Evolutionary conservation across 2,113 vertebrate species (phyloP).

Genomic region (Equus quagga): DNA sequence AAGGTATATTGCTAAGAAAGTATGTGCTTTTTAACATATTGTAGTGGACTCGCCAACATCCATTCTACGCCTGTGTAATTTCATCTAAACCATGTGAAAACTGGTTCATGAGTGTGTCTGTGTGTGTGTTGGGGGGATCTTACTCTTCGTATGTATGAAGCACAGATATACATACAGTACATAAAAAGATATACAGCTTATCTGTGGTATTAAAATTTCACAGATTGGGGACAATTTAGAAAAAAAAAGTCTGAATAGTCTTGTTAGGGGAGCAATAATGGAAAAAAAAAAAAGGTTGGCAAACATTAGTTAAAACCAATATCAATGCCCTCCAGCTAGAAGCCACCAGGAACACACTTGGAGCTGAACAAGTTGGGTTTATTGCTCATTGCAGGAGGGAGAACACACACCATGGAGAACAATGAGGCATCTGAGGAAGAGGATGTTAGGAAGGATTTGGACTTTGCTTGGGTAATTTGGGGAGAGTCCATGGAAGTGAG

Average conservation of each 20-base stretch:
- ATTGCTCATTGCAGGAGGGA: neutral
- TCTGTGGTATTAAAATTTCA: neutral
- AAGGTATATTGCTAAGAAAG: neutral
- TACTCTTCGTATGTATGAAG: neutral
- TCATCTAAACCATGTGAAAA: neutral
- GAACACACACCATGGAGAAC: neutral
- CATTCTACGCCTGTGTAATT: neutral
- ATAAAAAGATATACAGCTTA: neutral
- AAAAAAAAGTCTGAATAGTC: neutral
- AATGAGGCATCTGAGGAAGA: neutral
- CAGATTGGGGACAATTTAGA: neutral
- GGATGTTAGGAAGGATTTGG: neutral
- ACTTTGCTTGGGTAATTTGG: neutral
- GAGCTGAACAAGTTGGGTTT: neutral
- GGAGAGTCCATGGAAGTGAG: neutral
- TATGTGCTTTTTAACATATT: neutral
- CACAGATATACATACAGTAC: neutral
- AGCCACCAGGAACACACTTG: no score
- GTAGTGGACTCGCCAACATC: neutral
- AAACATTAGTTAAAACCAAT: neutral
- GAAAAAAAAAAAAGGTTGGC: neutral
- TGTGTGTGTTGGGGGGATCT: neutral
- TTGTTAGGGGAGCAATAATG: neutral
- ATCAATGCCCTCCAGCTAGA: neutral
- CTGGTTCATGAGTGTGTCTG: neutral